Conservation (phyloP, 2,888 invertebrate genomes). For the Anarsia innoxiella region DNA sequence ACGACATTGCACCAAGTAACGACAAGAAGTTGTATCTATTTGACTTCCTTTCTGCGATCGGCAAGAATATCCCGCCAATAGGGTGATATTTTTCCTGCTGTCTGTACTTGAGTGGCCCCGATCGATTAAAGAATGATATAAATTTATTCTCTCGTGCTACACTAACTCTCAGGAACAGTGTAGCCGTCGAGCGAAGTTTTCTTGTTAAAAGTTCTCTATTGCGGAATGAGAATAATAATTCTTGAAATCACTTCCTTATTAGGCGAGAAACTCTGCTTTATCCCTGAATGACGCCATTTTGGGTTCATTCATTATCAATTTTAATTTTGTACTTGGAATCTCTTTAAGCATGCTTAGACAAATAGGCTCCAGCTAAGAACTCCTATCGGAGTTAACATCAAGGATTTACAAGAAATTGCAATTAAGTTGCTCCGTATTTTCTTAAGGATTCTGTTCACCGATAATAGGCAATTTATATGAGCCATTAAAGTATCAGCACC, state of each 20-base stretch:
- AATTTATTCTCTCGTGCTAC: slow-evolving; percentile 56
- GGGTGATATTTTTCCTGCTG: no score
- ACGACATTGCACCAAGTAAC: no score
- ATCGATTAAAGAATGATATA: slow-evolving; percentile 47
- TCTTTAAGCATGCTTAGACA: no score
- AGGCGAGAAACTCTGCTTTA: slow-evolving; percentile 41
- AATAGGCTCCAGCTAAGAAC: no score
- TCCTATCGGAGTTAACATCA: no score
- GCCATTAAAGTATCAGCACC: slow-evolving; percentile 51
- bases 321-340: neutral
- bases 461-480: slow-evolving; percentile 62
- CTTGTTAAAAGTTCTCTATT: slow-evolving; percentile 73
- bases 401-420: no score
- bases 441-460: slow-evolving; percentile 38
- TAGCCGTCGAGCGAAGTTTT: slow-evolving; percentile 67
- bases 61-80: no score
- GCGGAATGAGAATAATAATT: slow-evolving; percentile 70
- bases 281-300: slow-evolving; percentile 1
- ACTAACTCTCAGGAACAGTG: slow-evolving; percentile 60
- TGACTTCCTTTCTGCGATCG: no score
- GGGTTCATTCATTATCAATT: slow-evolving; percentile 5
- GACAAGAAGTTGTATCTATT: no score
- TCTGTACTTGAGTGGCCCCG: no score
- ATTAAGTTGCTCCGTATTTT: no score
- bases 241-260: slow-evolving; percentile 63